Base-by-base conservation (phyloP, 1,140 invertebrate genomes). In the Dendrolimus kikuchii region DNA sequence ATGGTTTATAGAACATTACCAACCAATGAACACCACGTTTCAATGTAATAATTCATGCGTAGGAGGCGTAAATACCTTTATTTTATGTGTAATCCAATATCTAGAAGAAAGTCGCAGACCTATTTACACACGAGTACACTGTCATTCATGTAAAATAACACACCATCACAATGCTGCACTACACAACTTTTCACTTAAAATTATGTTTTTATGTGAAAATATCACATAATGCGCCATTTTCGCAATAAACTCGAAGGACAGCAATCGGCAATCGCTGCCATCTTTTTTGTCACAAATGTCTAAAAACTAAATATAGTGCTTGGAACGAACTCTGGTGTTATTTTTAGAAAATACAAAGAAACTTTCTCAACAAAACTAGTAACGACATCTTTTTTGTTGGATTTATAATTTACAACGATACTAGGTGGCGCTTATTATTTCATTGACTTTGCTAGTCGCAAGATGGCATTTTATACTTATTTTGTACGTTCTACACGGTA, bases 211-310 rank as follows among this genome's bases (percentile, higher is more conserved):
- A 72, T 75, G 81, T 84, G 81, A 82, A 81, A 82, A 79, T 85
- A 83, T 86, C 83, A 86, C 78, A 85, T 81, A 85, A 81, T 85
- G 75, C 81, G 81, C 80, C 83, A 85, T 86, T 86, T 85, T 86
- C 71, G 75, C 80, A 80, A 77, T 78, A 82, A 78, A 81, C 69
- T 72, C 78, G 75, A 79, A 74, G 74, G 68, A 80, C 81, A 81
- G 77, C 77, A 77, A 76, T 81, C 80, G 74, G 80, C 83, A 71
- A 64, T 82, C 81, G 81, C 78, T 86, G 83, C 83, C 83, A 86
- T 86, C 81, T 85, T 86, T 86, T 83, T 86, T 84, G 81, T 83
- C 81, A 23, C 23, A 86, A 84, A 84, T 84, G 78, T 84, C 81
- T 83, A 81, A 81, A 85, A 76, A 81, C 83, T 86, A 86, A 86